A percentile compares a stretch with the other conserved stretches of the same genome.
phyloP scores from a whole-genome alignment of 2,797 vertebrate species.

The Notolabrus celidotus region DNA sequence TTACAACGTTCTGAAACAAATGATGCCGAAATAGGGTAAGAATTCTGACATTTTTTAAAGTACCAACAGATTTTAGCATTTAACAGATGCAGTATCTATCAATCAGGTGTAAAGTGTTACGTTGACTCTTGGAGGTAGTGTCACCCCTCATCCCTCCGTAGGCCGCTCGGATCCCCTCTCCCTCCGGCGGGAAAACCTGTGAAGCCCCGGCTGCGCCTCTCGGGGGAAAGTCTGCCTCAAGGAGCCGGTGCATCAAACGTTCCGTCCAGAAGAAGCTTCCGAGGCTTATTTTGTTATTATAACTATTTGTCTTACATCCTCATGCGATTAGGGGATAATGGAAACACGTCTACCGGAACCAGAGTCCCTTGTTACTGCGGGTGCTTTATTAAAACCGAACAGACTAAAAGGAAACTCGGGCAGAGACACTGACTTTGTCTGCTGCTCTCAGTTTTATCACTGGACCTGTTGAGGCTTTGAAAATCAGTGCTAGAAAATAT shows the following conservation, averaged over 20 bases:
- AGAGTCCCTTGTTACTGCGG: constrained; percentile 70
- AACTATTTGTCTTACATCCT: constrained; percentile 68
- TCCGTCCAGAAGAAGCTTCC: constrained; percentile 51
- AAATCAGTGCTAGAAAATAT: not conserved
- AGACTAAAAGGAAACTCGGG: constrained; percentile 23
- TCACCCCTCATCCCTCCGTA: not conserved
- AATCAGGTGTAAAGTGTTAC: not conserved
- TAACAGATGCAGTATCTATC: too few relatives aligned
- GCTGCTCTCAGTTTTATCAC: too few relatives aligned
- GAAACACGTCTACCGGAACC: constrained; percentile 71
- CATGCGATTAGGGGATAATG: constrained; percentile 75
- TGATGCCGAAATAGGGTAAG: too few relatives aligned
- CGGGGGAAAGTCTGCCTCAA: constrained; percentile 54
- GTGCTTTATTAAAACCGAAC: constrained; percentile 74
- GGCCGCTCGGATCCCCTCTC: constrained; percentile 2
- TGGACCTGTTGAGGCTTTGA: constrained; percentile 36
- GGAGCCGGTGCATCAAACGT: constrained; percentile 35
- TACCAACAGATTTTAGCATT: too few relatives aligned
- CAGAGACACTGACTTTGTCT: constrained; percentile 34
- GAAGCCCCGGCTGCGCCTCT: constrained; percentile 27
- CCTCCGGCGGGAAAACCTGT: constrained; percentile 25
- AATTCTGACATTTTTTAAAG: too few relatives aligned
- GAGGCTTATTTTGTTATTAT: constrained; percentile 1
- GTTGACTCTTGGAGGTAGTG: not conserved
- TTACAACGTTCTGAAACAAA: too few relatives aligned